Evolutionary conservation across 2,888 invertebrate species (phyloP), one percentile per base, ranked within the genome.

Genomic region (Brachypalpus laphriformis): DNA sequence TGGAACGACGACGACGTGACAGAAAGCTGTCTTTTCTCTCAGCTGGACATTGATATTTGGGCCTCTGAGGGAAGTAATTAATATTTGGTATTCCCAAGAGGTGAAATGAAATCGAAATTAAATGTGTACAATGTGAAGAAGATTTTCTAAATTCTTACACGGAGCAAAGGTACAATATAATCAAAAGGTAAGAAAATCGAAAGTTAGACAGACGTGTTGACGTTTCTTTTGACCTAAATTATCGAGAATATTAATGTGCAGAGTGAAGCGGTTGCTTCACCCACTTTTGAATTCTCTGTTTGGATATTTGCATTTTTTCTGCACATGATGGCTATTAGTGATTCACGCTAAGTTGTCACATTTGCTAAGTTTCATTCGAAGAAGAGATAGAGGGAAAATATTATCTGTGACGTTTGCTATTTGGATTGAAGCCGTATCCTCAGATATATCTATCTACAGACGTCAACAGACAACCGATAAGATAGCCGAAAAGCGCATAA

Each of bases 121-220:
- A 65, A 45, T n/a, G n/a, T n/a, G n/a, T n/a, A n/a, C n/a, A n/a
- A n/a, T n/a, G n/a, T n/a, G n/a, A n/a, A 34, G 8, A 37, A 56
- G 11, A 45, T 72, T 72, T 68, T 83, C 68, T 68, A 74, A 83
- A 83, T 74, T 74, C 70, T 68, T 68, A 14, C 78, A 83, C 74
- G 82, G 34, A 11, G 18, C 47, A 49, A 56, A 65, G 47, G 61
- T 40, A 3, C 31, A 31, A n/a, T 31, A 25, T 25, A 56, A 6
- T 31, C 11, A 20, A 47, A 49, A 37, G n/a, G 8, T n/a, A 42
- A 45, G n/a, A 66, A 77, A 83, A 83, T 74, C 68, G 78, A 83
- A 83, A 83, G 83, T 78, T 51, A 63, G 40, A 14, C 49, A 49
- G 34, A 56, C 49, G 54, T 72, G 65, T 61, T 72, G 72, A 59